Base-by-base conservation (phyloP, 2,113 vertebrate genomes). In the Neodon shergylaensis region DNA sequence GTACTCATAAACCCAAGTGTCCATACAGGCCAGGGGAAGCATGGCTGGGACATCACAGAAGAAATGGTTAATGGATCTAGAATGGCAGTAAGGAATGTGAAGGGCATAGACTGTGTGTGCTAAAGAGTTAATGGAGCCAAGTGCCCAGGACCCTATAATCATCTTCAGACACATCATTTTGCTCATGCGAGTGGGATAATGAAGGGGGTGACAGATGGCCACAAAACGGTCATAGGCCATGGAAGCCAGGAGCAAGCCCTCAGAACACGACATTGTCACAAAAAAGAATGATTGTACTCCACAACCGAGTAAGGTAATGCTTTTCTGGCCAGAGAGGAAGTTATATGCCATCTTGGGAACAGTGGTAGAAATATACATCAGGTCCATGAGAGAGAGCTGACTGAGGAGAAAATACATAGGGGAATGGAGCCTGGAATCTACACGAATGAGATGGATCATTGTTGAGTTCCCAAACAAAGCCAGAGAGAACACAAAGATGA, bases 221-320 rank as follows among this genome's bases (percentile, higher is more conserved):
- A 92, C n/a, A 33, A 83, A 85, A 3, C 47, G 76, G 33, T 96
- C 90, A 21, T 95, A 97, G 16, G 95, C 93, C 96, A 96, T 98
- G 14, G 92, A 84, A 0, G 95, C 88, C 54, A 97, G 17, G 0
- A 98, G 79, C 17, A 97, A 93, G 7, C 90, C 79, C 44, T 98
- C 92, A 61, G 94, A 95, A n/a, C 90, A 33, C 1, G 74, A 70
- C 90, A 95, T 78, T 1, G 70, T 73, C 33, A 92, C 12, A 8
- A 95, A 93, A 33, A 94, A 90, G 17, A 95, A 97, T 11, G 92
- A 73, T 21, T 97, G 96, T 3, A 87, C 36, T 1, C 78, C 88
- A 78, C 97, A 97, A 0, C 76, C 92, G 19, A 94, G 22, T 11
- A 91, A 94, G 26, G 95, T 94, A 66, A 96, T 97, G 58, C 3